These are phyloP conservation scores for Beroe forskalii DNA, from an alignment of 37 sponge, comb jelly and placozoan species.

Conservation along the genomic window DNA sequence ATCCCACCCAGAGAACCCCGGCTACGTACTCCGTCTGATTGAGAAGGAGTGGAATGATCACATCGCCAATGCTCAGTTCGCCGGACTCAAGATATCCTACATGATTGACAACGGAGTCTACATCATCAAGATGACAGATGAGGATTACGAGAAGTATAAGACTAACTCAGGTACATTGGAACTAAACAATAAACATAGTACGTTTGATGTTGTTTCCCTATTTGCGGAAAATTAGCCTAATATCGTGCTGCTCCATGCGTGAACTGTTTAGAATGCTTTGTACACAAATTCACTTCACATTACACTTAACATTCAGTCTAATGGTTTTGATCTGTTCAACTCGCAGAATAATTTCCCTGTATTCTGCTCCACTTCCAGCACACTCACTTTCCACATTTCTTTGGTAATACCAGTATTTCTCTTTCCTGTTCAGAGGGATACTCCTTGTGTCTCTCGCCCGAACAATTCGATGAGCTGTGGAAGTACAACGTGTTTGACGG, in stretches of 20 bases:
- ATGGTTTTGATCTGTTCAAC: too few relatives aligned
- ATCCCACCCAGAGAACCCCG: conserved; percentile 54
- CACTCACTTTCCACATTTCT: not conserved
- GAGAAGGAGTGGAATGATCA: conserved; percentile 59
- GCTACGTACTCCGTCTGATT: conserved; percentile 43
- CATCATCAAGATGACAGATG: conserved; percentile 24
- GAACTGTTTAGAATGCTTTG: too few relatives aligned
- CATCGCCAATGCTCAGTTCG: conserved; percentile 9
- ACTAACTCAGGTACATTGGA: conserved; percentile 3
- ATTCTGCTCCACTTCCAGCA: not conserved
- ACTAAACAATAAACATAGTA: not conserved
- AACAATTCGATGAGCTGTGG: conserved; percentile 39
- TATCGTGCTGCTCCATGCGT: too few relatives aligned
- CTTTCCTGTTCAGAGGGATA: not conserved
- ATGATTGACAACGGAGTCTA: conserved; percentile 7
- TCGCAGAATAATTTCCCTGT: too few relatives aligned
- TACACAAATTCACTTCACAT: too few relatives aligned
- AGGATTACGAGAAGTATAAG: conserved; percentile 45
- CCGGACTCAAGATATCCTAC: conserved; percentile 61
- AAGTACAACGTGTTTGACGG: conserved; percentile 56
- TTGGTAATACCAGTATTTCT: too few relatives aligned
- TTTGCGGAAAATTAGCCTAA: too few relatives aligned
- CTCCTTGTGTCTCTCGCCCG: not conserved
- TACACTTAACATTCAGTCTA: not conserved
- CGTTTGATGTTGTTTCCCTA: too few relatives aligned